A percentile compares a stretch with the other conserved stretches of the same genome.
phyloP scores from a whole-genome alignment of 1,140 invertebrate genomes.

The Drosophila micromelanica region DNA sequence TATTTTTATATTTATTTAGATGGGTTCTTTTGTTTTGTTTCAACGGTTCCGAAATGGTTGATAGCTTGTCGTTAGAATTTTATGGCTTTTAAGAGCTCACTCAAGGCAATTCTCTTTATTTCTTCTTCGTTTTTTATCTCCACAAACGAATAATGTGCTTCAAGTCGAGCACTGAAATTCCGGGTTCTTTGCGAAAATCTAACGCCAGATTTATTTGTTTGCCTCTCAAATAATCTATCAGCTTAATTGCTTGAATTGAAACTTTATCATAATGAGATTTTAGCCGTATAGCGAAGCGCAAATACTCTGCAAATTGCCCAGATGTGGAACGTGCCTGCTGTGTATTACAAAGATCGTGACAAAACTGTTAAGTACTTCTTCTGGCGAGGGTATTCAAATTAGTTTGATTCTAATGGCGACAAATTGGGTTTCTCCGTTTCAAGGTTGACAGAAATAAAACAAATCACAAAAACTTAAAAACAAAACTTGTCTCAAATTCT shows the following conservation, averaged over 20 bases:
- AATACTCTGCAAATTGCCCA: not conserved
- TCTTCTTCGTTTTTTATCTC: not conserved
- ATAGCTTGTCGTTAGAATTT: constrained; percentile 50
- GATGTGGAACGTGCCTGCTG: too few species aligned
- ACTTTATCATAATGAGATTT: constrained; percentile 15
- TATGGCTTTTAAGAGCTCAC: constrained; percentile 67
- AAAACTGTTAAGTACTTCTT: not conserved
- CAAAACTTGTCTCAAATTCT: constrained; percentile 56
- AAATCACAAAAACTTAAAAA: too few species aligned
- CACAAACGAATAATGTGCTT: constrained; percentile 62
- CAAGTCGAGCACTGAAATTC: constrained; percentile 62
- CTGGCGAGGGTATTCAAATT: constrained; percentile 18
- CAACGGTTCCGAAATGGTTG: constrained; percentile 16
- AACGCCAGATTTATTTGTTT: constrained; percentile 32
- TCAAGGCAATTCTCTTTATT: constrained; percentile 35
- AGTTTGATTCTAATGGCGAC: constrained; percentile 31
- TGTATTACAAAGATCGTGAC: not conserved
- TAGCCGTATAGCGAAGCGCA: not conserved
- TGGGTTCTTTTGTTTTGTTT: constrained; percentile 42
- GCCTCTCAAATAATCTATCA: constrained; percentile 38
- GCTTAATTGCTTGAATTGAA: constrained; percentile 29
- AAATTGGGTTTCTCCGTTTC: constrained; percentile 31
- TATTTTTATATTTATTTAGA: constrained; percentile 47
- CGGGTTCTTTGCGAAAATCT: constrained; percentile 51
- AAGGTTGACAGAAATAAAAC: constrained; percentile 25